These are phyloP conservation scores for Eptesicus fuscus DNA, from an alignment of 2,113 vertebrate genomes.

Conservation along the genomic window DNA sequence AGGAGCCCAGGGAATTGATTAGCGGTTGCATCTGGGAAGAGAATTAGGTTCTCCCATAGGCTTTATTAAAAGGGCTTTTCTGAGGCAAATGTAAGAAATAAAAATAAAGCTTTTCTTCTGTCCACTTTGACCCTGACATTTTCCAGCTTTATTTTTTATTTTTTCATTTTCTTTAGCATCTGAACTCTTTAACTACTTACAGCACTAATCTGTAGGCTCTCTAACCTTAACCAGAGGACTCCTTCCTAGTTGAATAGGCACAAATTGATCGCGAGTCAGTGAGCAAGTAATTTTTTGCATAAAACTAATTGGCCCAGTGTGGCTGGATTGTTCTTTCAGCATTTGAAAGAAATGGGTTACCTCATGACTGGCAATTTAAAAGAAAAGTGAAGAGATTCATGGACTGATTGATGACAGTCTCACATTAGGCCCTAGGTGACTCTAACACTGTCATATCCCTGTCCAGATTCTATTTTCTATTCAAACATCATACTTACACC, in stretches of 20 bases:
- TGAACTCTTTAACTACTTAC: background rate
- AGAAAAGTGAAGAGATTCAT: background rate
- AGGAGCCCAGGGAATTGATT: slow-evolving; percentile 71
- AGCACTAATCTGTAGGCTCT: background rate
- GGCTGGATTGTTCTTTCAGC: slow-evolving; percentile 14
- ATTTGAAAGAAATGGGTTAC: background rate
- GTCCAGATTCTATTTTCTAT: background rate
- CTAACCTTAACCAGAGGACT: background rate
- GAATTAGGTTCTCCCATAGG: slow-evolving; percentile 71
- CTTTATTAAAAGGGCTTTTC: slow-evolving; percentile 70
- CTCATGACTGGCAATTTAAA: background rate
- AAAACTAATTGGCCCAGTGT: background rate
- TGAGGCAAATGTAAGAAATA: slow-evolving; percentile 63
- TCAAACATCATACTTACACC: background rate
- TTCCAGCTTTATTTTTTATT: background rate
- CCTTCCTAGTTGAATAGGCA: slow-evolving; percentile 1
- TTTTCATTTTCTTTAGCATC: background rate
- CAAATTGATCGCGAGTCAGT: background rate
- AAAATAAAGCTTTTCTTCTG: slow-evolving; percentile 26
- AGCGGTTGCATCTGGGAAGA: slow-evolving; percentile 65
- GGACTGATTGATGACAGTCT: background rate
- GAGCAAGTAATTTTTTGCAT: background rate
- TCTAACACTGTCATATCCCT: background rate
- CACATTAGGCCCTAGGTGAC: background rate
- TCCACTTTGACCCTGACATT: background rate